Evolutionary conservation across 1,140 invertebrate genomes (phyloP).

Genomic region (Papilio polyxenes): DNA sequence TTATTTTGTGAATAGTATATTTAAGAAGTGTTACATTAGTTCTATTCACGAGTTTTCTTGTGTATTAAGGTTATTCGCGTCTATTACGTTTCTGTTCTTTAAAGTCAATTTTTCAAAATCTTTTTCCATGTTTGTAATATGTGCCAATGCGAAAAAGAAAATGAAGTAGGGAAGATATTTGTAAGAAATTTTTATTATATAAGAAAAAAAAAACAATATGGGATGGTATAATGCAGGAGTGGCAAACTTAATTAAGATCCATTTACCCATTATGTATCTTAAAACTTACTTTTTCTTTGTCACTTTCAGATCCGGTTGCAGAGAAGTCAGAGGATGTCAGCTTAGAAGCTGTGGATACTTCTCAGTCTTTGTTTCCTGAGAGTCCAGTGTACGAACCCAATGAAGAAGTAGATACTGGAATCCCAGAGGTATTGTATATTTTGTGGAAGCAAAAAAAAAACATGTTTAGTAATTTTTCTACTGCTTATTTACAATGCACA

Average conservation of each 20-base stretch:
- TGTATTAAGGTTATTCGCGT: not conserved
- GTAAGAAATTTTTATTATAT: no score
- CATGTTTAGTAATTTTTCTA: not conserved
- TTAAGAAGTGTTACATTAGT: not conserved
- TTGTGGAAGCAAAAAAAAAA: not conserved
- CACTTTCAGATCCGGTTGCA: not conserved
- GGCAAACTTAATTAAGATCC: no score
- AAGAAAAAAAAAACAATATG: no score
- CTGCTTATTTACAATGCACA: not conserved
- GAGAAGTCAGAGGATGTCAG: not conserved
- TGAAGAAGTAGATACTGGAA: constrained; percentile 49
- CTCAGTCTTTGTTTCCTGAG: constrained; percentile 63
- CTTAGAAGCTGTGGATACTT: constrained; percentile 44
- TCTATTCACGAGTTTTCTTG: not conserved
- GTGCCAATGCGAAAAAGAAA: no score
- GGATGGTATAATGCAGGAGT: no score
- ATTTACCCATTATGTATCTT: no score
- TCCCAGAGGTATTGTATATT: constrained; percentile 45
- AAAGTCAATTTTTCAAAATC: not conserved
- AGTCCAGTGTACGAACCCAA: constrained; percentile 74
- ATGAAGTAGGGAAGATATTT: no score
- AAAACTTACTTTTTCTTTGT: not conserved
- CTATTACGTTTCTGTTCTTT: not conserved
- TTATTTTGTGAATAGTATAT: not conserved
- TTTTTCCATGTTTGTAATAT: not conserved